Evolutionary conservation across 2,888 invertebrate genomes (phyloP), one percentile per base, ranked within the genome.

Genomic region (Aplocera efformata): DNA sequence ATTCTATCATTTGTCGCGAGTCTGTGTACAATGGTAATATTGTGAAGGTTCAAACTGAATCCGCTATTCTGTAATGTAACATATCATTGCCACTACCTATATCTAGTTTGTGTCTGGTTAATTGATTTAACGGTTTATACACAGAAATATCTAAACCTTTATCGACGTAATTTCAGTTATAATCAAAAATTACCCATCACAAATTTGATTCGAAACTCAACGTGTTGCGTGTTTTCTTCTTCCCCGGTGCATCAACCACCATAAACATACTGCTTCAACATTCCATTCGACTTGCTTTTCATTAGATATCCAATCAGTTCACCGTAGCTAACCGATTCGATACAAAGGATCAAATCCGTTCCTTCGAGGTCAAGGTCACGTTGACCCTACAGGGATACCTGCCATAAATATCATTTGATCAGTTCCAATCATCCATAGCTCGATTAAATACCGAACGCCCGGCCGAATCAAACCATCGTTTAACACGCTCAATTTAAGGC

Each of bases 341-440:
- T 72, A 78, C 80, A 69, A 76, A 74, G 77, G 79, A 84, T 85
- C 80, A 78, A 52, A 64, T 58, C 55, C 50, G 49, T 60, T 48
- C 45, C 56, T 52, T 47, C 17, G 42, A 53, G 57, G 57, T 53
- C 55, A 55, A 57, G 54, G 55, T 46, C 52, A 49, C 34, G 31
- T 46, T 51, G 48, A 43, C 60, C 58, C 60, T 58, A 50, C 50
- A 60, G 69, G 65, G 68, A 66, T 60, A 60, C 60, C 58, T 57
- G 59, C 65, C 69, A 73, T 86, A 84, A 84, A 86, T 77, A 70
- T 72, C 69, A 76, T 82, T 77, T 79, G 77, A 86, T 85, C 79
- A 78, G 82, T 81, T 82, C 84, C 82, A 83, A 84, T 82, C 79
- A 82, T 72, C 63, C 58, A 70, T 65, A 70, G 68, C 60, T 70